A percentile compares a stretch with the other conserved stretches of the same genome.
Evolutionary conservation across 37 sponge, comb jelly and placozoan species (phyloP).

Genomic region (Cladorhizidae sp.): DNA sequence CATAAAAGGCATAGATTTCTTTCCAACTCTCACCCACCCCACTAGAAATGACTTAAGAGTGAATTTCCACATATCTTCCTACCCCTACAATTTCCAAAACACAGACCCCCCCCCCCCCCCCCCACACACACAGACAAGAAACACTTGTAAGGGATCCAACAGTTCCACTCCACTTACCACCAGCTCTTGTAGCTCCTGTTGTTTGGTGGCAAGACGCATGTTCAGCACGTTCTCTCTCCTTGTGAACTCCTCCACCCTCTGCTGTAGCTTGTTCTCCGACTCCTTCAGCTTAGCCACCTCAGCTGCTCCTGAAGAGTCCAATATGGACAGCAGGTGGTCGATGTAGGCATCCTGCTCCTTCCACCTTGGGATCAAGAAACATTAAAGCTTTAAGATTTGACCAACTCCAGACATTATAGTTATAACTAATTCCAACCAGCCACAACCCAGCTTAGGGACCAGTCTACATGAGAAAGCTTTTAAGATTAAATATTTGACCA

Average conservation of each 20-base stretch:
- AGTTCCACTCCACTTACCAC: conserved; percentile 46
- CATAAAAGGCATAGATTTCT: too few species aligned
- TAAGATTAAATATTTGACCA: too few species aligned
- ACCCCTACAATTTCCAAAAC: neutral
- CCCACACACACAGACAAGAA: too few species aligned
- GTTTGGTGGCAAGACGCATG: conserved; percentile 93
- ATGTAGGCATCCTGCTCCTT: conserved; percentile 87
- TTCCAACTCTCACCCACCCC: too few species aligned
- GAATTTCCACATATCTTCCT: too few species aligned
- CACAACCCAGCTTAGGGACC: too few species aligned
- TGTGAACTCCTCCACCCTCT: conserved; percentile 81
- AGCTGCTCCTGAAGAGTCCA: conserved; percentile 51
- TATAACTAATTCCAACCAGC: too few species aligned
- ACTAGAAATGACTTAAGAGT: too few species aligned
- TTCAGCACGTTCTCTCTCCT: conserved; percentile 92
- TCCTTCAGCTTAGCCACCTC: conserved; percentile 69
- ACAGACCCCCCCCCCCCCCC: too few species aligned
- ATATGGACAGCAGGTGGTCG: conserved; percentile 65
- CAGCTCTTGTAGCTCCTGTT: conserved; percentile 90
- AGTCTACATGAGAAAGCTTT: too few species aligned
- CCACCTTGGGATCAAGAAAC: too few species aligned
- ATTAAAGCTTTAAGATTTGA: neutral
- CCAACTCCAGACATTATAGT: neutral
- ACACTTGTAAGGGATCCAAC: neutral
- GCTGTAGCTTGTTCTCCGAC: conserved; percentile 75